Evolutionary conservation across 2,113 vertebrate species (phyloP).

Genomic region (Phoxinus phoxinus): DNA sequence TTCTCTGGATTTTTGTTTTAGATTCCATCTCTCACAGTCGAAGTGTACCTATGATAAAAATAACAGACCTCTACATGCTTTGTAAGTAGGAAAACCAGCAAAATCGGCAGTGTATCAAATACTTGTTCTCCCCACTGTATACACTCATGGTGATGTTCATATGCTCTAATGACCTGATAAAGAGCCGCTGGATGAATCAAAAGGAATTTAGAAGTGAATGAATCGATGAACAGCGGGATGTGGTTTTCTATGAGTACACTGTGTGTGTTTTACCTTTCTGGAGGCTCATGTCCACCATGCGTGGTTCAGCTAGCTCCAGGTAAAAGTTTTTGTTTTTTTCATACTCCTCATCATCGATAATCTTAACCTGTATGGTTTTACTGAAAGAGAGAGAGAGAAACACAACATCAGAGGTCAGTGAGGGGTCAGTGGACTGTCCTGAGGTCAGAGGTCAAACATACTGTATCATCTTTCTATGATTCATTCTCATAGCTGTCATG

Average conservation of each 20-base stretch:
- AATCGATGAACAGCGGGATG: background rate
- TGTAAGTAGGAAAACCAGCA: too few species aligned
- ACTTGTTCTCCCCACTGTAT: too few species aligned
- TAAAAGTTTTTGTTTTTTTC: slow-evolving; percentile 99
- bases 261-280: slow-evolving; percentile 75
- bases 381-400: slow-evolving; percentile 80
- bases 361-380: slow-evolving; percentile 98
- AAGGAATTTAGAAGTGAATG: background rate
- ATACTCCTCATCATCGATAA: slow-evolving; percentile 99
- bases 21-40: too few species aligned
- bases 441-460: slow-evolving; percentile 28
- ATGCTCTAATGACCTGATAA: background rate
- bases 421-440: slow-evolving; percentile 61
- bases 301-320: slow-evolving; percentile 97
- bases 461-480: background rate
- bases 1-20: too few species aligned
- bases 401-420: slow-evolving; percentile 23
- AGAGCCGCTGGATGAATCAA: slow-evolving; percentile 3
- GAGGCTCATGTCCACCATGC: slow-evolving; percentile 83
- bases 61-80: too few species aligned
- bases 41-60: too few species aligned
- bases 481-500: background rate
- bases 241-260: background rate
- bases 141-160: background rate
- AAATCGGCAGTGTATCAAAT: too few species aligned